Base-by-base conservation (phyloP, 2,888 invertebrate genomes). In the Patella pellucida region DNA sequence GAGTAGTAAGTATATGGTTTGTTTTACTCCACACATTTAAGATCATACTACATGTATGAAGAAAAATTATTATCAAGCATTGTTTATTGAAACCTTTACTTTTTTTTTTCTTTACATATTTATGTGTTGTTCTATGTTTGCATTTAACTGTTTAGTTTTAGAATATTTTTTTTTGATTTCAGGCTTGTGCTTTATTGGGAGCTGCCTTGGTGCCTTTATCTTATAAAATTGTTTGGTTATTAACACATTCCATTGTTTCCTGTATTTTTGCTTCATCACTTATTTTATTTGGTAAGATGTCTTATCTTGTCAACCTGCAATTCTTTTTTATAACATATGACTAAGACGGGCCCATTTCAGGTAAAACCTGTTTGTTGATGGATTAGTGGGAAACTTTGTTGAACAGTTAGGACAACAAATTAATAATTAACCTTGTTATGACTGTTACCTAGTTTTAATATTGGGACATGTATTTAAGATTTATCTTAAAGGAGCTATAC, bases 101-200 rank as follows among this genome's bases (percentile, higher is more conserved):
- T 23, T 11, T 71, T 52, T 1, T 41, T 3, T 52, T 71, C 16
- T 27, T 73, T 67, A 4, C 7, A 50, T 68, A 41, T 9, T 2
- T 54, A 15, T 4, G 71, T 19, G 19, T 12, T 67, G n/a, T 16
- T 15, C 5, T 73, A 11, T 41, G 23, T 73, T 12, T 27, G 1
- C 14, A 23, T 23, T 23, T 72, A 27, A 15, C 56, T 67, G 50
- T 23, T 27, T 5, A 27, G 70, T 16, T 67, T 71, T n/a, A n/a
- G 3, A 23, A 23, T 7, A 16, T 7, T 69, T 0, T 16, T 69
- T 68, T 23, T 67, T 73, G 41, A 76, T 93, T 94, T 83, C 91
- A 97, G 97, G 97, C 97, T 91, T 98, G 98, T 91, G 95, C 97
- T 27, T 92, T 95, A 54, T 91, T 98, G 85, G 98, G 98, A 67